Conservation (phyloP, 2,797 vertebrate species). For the Antrozous pallidus region DNA sequence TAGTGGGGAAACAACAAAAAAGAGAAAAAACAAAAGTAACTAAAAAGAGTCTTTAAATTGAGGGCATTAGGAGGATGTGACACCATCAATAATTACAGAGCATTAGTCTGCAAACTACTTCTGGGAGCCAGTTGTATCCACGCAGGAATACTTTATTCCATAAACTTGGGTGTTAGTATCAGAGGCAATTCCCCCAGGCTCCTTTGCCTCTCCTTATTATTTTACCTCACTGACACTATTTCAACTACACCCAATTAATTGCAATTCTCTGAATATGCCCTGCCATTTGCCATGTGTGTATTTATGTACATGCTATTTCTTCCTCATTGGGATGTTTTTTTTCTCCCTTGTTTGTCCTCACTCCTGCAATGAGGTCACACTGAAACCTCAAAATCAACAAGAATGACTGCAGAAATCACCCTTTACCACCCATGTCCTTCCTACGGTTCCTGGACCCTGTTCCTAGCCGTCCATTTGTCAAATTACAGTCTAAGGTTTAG, state of each 20-base stretch:
- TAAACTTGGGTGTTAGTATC: background rate
- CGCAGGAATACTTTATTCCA: rapidly evolving
- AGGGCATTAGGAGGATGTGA: background rate
- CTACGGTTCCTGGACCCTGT: background rate
- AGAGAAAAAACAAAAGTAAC: background rate
- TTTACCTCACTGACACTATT: background rate
- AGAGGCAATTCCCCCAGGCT: background rate
- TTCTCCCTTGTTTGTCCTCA: background rate
- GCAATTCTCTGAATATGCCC: background rate
- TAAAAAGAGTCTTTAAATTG: background rate
- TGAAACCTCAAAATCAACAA: background rate
- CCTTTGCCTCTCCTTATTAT: background rate
- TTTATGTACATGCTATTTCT: background rate
- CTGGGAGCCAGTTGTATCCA: background rate
- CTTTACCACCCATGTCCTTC: background rate
- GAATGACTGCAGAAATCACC: background rate
- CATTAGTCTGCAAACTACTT: background rate
- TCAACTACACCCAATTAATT: background rate
- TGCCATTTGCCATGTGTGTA: background rate
- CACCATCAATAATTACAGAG: background rate
- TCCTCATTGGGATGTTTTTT: background rate
- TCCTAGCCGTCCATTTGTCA: background rate
- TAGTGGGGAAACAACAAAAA: background rate
- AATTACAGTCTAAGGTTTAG: background rate
- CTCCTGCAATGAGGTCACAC: background rate